Conservation (phyloP, 2,797 vertebrate genomes). For the Balearica regulorum region DNA sequence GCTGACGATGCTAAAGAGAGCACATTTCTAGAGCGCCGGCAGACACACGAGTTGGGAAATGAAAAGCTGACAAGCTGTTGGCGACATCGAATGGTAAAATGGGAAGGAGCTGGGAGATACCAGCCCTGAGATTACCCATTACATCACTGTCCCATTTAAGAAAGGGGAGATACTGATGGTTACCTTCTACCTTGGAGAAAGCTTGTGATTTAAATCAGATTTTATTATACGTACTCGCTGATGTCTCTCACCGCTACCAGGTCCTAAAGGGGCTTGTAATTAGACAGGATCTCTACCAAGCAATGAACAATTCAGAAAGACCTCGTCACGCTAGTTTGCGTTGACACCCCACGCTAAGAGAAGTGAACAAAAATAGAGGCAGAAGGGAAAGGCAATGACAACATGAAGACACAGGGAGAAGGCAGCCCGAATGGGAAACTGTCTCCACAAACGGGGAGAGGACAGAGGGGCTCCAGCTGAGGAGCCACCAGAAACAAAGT, state of each 20-base stretch:
- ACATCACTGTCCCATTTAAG: neutral
- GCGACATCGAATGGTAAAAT: neutral
- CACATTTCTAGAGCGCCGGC: neutral
- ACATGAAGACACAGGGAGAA: neutral
- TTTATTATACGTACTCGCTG: neutral
- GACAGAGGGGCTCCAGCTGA: neutral
- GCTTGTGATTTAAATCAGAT: neutral
- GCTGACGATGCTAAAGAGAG: neutral
- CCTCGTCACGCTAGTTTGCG: neutral
- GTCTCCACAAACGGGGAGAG: neutral
- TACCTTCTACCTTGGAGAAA: neutral
- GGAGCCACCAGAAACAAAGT: neutral
- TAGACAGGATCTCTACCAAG: neutral
- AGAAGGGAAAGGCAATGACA: neutral
- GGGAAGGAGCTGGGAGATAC: conserved; percentile 3
- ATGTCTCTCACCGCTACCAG: neutral
- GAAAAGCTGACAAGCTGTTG: conserved; percentile 29
- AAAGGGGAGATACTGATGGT: neutral
- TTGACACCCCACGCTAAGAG: neutral
- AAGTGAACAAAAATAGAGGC: neutral
- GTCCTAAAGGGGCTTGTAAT: neutral
- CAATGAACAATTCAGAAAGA: neutral
- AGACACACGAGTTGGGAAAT: neutral
- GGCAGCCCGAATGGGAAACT: neutral
- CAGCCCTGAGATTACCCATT: conserved; percentile 21